phyloP scores from a whole-genome alignment of 2,888 invertebrate genomes.

The Sinhomidia bicolor region DNA sequence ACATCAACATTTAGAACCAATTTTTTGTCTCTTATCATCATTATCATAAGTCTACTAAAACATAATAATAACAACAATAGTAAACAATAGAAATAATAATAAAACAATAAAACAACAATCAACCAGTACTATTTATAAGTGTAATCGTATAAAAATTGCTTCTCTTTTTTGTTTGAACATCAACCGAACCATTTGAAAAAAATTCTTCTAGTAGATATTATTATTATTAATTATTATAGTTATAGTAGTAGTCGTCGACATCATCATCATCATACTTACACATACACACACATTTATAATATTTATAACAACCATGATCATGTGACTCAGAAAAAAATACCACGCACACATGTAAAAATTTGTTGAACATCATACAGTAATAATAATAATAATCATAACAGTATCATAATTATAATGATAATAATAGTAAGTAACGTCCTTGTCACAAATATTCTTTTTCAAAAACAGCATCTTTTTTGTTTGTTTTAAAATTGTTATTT shows the following conservation, averaged over 20 bases:
- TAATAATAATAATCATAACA: slow-evolving; percentile 47
- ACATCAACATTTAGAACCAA: slow-evolving; percentile 71
- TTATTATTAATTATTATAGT: slow-evolving; percentile 25
- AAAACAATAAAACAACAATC: slow-evolving; percentile 70
- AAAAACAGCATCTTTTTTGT: slow-evolving; percentile 50
- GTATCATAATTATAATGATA: slow-evolving; percentile 50
- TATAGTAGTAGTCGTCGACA: slow-evolving; percentile 39
- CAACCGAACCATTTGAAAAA: slow-evolving; percentile 72
- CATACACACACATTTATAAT: slow-evolving; percentile 37
- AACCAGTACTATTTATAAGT: slow-evolving; percentile 75
- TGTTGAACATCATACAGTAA: slow-evolving; percentile 72
- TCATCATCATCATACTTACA: slow-evolving; percentile 23
- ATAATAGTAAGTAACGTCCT: slow-evolving; percentile 70
- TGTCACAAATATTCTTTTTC: slow-evolving; percentile 44
- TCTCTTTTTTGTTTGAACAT: slow-evolving; percentile 70
- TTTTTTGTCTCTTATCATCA: slow-evolving; percentile 41
- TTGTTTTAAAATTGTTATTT: slow-evolving; percentile 45
- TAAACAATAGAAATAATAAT: slow-evolving; percentile 59
- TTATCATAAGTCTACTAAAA: slow-evolving; percentile 52
- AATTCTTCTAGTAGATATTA: slow-evolving; percentile 38
- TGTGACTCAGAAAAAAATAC: slow-evolving; percentile 72
- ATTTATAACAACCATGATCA: slow-evolving; percentile 68
- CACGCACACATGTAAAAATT: slow-evolving; percentile 75
- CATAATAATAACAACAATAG: slow-evolving; percentile 45
- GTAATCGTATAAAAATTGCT: slow-evolving; percentile 75